Evolutionary conservation across 2,113 vertebrate species (phyloP).

Genomic region (Casuarius casuarius): DNA sequence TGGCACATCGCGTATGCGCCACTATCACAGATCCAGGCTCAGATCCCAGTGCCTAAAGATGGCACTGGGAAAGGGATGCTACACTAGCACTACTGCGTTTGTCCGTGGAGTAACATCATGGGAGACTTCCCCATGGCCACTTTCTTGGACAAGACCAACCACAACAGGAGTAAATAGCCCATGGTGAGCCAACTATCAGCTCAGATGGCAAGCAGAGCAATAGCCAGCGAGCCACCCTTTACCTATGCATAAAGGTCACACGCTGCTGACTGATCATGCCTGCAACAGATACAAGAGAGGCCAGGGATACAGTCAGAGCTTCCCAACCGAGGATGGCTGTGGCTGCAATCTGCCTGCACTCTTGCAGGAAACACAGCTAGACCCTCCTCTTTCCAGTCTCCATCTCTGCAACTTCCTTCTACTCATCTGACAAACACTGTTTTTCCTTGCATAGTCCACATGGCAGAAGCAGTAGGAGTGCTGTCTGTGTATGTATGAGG

Average conservation of each 20-base stretch:
- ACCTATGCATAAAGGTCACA: neutral
- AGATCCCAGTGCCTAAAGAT: neutral
- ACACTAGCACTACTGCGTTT: neutral
- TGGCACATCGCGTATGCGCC: neutral
- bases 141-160: neutral
- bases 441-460: neutral
- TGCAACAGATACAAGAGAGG: neutral
- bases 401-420: neutral
- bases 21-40: neutral
- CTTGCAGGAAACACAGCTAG: neutral
- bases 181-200: neutral
- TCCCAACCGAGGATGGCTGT: neutral
- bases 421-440: neutral
- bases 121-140: neutral
- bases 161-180: neutral
- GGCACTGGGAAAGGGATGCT: neutral
- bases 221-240: neutral
- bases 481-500: neutral
- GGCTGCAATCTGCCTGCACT: neutral
- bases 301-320: neutral
- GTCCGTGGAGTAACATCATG: neutral
- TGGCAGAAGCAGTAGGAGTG: neutral
- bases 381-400: neutral
- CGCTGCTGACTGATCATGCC: neutral
- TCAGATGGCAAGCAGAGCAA: neutral